Evolutionary conservation across 2,888 invertebrate species (phyloP).

Genomic region (Branchipolynoe longqiensis): DNA sequence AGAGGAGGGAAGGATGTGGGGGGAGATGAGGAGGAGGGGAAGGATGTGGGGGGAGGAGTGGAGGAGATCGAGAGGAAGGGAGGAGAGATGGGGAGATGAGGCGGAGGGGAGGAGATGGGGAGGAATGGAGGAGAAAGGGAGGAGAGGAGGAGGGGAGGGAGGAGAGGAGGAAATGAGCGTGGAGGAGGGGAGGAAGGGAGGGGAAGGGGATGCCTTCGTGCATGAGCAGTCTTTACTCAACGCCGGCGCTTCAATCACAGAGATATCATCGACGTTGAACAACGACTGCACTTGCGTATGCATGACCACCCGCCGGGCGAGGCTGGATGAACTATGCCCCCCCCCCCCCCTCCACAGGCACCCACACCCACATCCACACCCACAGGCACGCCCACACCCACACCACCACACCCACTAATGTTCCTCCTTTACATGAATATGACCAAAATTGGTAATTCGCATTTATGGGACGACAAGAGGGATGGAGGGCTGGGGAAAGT

Average conservation of each 20-base stretch:
- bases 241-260: slow-evolving; percentile 27
- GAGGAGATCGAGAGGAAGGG: no score
- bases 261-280: slow-evolving; percentile 50
- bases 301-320: slow-evolving; percentile 27
- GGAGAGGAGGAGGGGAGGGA: not conserved
- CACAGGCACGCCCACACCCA: no score
- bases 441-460: slow-evolving; percentile 54
- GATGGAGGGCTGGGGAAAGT: not conserved
- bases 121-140: not conserved
- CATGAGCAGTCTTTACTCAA: slow-evolving; percentile 8
- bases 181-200: not conserved
- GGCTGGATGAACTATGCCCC: not conserved
- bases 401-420: no score
- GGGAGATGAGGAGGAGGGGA: no score
- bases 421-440: slow-evolving; percentile 47
- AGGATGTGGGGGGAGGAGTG: no score
- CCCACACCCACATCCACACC: no score
- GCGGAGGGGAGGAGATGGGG: not conserved
- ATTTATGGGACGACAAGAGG: slow-evolving; percentile 51
- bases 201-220: not conserved
- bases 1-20: no score
- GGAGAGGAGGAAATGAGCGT: not conserved
- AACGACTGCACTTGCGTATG: slow-evolving; percentile 39
- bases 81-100: no score
- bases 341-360: no score